Conservation (phyloP, 2,797 vertebrate genomes). For the Fringilla coelebs region DNA sequence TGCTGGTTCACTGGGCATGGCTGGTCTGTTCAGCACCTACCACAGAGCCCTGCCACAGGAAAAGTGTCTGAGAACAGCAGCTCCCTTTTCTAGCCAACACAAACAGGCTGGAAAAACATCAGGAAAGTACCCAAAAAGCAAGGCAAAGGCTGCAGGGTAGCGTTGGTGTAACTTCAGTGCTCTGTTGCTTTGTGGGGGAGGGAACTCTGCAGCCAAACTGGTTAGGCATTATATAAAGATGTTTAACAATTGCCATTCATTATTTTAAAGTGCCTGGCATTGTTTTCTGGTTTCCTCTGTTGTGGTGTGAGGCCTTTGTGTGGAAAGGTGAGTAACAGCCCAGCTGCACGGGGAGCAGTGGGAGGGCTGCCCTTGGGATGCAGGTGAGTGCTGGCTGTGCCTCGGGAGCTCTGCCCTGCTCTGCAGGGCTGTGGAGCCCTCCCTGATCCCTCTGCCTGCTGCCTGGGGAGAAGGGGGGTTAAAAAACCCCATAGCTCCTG, state of each 20-base stretch:
- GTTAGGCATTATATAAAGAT: background rate
- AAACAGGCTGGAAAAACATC: background rate
- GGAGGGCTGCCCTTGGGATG: background rate
- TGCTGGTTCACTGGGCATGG: too few species aligned
- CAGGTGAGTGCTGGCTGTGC: background rate
- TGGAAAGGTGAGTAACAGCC: background rate
- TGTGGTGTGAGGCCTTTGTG: constrained; percentile 22
- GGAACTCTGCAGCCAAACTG: background rate
- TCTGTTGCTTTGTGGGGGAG: background rate
- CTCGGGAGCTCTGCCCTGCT: rapidly evolving
- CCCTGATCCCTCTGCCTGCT: background rate
- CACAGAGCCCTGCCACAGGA: background rate
- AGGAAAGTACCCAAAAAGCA: background rate
- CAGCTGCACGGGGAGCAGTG: background rate
- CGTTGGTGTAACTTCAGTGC: background rate
- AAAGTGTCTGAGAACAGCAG: background rate
- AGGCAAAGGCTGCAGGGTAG: background rate
- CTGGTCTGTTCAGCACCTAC: background rate
- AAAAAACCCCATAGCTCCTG: background rate
- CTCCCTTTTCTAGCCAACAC: background rate
- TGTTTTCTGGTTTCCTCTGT: constrained; percentile 33
- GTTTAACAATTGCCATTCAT: background rate
- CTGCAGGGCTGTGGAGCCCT: background rate
- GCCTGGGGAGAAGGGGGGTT: background rate
- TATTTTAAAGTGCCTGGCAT: background rate